Evolutionary conservation across 2,888 invertebrate genomes (phyloP), one percentile per base, ranked within the genome.

Genomic region (Melieria picta): DNA sequence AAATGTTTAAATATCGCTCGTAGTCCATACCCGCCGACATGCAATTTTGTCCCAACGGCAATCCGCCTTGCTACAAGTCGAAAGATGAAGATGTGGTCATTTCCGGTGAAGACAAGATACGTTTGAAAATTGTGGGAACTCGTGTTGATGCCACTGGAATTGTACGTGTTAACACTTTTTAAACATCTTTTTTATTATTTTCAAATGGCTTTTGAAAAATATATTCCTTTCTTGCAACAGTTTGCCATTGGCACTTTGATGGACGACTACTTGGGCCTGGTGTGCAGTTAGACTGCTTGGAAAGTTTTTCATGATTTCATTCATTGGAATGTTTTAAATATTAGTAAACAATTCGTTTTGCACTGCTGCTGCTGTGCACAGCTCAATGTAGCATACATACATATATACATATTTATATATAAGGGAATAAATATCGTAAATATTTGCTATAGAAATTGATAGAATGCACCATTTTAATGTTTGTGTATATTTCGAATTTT

Each of bases 191-290:
- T 30, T 30, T 30, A 30, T 30, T 30, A 30, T 3, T 30, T 30
- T 30, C 30, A 30, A 30, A 30, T 30, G n/a, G 13, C 56, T 16
- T 9, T 45, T 11, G 56, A 30, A 1, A 30, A 30, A 30, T 30
- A 2, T 30, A 30, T 30, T 63, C 66, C 13, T 4, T 42, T 65
- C 63, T 52, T 16, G 50, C 11, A 50, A 68, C 89, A 97, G 96
- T 99, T 99, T 90, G 98, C 98, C 1, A 99, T 99, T 87, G 99
- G 99, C 76, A 98, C 99, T 0, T 89, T 99, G 67, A 99, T 99
- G 99, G 99, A 99, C 83, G 99, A 99, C 88, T 99, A 95, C 86
- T 88, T 99, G 82, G 99, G 99, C 81, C 88, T 93, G 82, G 91
- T 91, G 42, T 85, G 86, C 75, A 87, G 86, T 78, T 87, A 84